Evolutionary conservation across 2,888 invertebrate species (phyloP), one percentile per base, ranked within the genome.

Genomic region (Halictus quadricinctus): DNA sequence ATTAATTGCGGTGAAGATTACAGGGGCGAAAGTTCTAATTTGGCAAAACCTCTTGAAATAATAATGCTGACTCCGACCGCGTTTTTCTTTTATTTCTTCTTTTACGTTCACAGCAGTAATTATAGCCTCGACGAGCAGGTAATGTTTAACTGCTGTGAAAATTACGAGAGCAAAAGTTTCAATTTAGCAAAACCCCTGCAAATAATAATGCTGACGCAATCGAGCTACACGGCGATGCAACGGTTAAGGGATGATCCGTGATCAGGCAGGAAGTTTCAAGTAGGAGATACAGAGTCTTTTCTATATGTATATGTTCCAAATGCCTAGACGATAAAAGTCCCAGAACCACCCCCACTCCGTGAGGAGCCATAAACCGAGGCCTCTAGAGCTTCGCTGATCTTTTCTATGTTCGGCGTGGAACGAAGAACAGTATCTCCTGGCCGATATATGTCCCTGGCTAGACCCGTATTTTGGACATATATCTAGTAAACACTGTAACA

Each of bases 1-100:
- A 69, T 69, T 69, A 69, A 69, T 69, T 36, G 21, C 21, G 36
- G 10, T 18, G 10, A 69, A 69, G 66, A 69, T 69, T 69, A 36
- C 66, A 69, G 36, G 64, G 36, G 36, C 21, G 36, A 69, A 41
- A 69, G 10, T 69, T 21, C 10, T 69, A 69, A 21, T 36, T 69
- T 7, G 36, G 36, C 21, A 8, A 21, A 21, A 69, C 29, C 66
- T 36, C 66, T 69, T 36, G 1, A 36, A 41, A 69, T 69, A 69
- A 69, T 36, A 69, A 10, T 21, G 66, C 29, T 21, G 66, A 69
- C 36, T 18, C 18, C 18, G 66, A 21, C 36, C 21, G 36, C 36
- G 41, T 41, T 29, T 29, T 36, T 36, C 36, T 36, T 36, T 36
- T 36, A 1, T 58, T 25, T 25, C 10, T 60, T 60, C 12, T 66